Evolutionary conservation across 2,797 vertebrate genomes (phyloP), one percentile per base, ranked within the genome.

Genomic region (Acomys russatus): DNA sequence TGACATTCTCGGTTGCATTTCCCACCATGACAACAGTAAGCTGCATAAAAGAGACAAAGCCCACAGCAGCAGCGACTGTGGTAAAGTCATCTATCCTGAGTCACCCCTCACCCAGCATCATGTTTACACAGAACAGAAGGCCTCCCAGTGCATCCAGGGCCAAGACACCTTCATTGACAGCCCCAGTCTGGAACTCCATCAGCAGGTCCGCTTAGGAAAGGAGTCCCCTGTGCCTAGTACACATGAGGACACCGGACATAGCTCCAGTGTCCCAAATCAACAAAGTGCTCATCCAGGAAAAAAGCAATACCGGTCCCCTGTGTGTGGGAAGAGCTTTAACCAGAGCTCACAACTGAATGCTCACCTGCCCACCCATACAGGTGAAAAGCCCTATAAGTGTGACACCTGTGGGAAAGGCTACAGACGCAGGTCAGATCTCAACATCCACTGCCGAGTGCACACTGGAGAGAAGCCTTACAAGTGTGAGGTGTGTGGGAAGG

Each of bases 241-340:
- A 0, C 77, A 0, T 0, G 73, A 87, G 56, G 91, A 35, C 0
- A 0, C n/a, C 1, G 0, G 68, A 9, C 35, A 30, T 0, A 1
- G 23, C n/a, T 20, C 71, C 0, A 2, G 74, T 0, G 2, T 18
- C 59, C 23, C 93, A 0, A 0, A 9, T 14, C 92, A 22, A 0
- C 66, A 23, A 2, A 63, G 68, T 0, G 20, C 51, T 28, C 91
- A 49, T n/a, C 22, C 49, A 0, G 91, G 94, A 1, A 92, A 82
- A 0, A 97, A 91, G 74, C 97, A 93, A 51, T 98, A 97, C 0
- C 96, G 95, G 91, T 97, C 97, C 63, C 94, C 64, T 0, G 96
- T 94, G 9, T 97, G 97, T 23, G 98, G 97, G 9, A 97, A 97
- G 83, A 95, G 97, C 11, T 98, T 97, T 59, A 98, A 96, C 15